Evolutionary conservation across 2,113 vertebrate species (phyloP).

Genomic region (Picathartes gymnocephalus): DNA sequence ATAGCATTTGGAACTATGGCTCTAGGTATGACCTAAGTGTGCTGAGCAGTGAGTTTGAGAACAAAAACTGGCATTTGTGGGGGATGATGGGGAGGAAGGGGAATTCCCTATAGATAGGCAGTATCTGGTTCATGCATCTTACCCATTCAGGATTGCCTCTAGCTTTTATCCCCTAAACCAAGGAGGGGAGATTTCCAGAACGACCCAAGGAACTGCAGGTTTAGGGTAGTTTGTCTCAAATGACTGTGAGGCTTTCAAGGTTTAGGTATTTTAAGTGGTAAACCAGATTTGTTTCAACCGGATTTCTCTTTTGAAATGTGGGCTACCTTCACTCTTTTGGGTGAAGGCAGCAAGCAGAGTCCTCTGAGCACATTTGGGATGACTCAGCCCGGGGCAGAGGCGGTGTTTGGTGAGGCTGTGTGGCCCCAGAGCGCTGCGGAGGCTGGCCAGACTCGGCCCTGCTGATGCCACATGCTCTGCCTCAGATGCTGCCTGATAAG

Average conservation of each 20-base stretch:
- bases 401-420: background rate
- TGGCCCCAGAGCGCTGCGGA: fast-evolving
- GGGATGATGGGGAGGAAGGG: background rate
- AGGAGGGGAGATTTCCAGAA: background rate
- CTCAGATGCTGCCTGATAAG: background rate
- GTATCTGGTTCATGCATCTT: background rate
- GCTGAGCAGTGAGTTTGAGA: background rate
- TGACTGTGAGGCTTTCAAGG: background rate
- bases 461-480: background rate
- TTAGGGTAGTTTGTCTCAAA: background rate
- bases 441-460: background rate
- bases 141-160: background rate
- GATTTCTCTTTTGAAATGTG: background rate
- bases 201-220: background rate
- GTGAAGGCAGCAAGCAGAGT: background rate
- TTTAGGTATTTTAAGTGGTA: background rate
- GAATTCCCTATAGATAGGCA: background rate
- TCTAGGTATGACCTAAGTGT: background rate
- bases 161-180: background rate
- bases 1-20: background rate
- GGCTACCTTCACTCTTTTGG: background rate
- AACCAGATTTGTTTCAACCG: background rate
- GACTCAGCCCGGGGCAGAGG: background rate
- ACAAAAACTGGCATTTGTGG: background rate
- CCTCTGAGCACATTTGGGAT: background rate